phyloP scores from a whole-genome alignment of 2,113 vertebrate species.

The Ameiurus melas region DNA sequence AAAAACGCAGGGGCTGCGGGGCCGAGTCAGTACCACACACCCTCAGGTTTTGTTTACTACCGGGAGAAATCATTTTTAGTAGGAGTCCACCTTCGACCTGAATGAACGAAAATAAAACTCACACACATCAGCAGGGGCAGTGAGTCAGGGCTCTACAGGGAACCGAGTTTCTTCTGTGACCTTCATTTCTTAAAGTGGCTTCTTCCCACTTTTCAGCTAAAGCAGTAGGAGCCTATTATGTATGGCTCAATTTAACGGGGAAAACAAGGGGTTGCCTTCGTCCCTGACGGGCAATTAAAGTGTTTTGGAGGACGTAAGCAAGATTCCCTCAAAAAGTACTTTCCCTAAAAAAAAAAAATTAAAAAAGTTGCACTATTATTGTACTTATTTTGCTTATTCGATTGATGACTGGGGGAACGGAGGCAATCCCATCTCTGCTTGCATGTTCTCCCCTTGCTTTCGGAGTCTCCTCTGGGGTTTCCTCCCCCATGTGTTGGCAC shows the following conservation, averaged over 20 bases:
- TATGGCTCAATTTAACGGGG: constrained; percentile 15
- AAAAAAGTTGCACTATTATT: background rate
- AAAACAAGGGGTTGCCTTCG: background rate
- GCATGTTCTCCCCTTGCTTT: too few species aligned
- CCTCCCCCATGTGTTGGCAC: too few species aligned
- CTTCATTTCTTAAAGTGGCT: constrained; percentile 4
- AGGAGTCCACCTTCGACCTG: constrained; percentile 9
- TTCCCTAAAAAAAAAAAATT: background rate
- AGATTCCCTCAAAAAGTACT: background rate
- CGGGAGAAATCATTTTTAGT: constrained; percentile 2
- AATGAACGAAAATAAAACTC: constrained; percentile 10
- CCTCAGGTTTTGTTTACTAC: constrained; percentile 15
- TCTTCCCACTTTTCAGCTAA: background rate
- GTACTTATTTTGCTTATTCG: background rate
- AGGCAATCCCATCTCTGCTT: too few species aligned
- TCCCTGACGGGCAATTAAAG: background rate
- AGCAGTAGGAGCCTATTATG: constrained; percentile 24
- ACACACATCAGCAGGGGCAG: background rate
- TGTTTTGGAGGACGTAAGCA: background rate
- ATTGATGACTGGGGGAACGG: background rate
- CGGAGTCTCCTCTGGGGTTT: too few species aligned
- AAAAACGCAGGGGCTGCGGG: constrained; percentile 16
- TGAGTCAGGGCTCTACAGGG: constrained; percentile 9
- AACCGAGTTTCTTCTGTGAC: background rate
- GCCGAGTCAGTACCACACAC: background rate